Evolutionary conservation across 2,113 vertebrate genomes (phyloP).

Genomic region (Callocephalon fimbriatum): DNA sequence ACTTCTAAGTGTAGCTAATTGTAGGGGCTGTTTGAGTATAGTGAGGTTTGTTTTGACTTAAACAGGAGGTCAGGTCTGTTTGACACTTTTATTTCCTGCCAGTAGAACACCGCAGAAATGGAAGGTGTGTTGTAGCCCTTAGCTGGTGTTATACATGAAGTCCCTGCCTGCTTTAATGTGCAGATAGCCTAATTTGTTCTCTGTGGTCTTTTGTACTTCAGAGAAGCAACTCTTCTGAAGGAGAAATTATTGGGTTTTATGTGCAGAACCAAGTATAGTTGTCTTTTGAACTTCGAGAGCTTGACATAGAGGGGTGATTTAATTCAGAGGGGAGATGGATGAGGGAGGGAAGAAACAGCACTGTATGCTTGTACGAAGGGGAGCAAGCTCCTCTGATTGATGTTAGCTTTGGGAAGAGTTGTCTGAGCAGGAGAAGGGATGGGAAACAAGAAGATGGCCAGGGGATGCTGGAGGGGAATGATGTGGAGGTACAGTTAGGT

Average conservation of each 20-base stretch:
- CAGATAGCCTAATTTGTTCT: background rate
- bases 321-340: background rate
- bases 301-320: background rate
- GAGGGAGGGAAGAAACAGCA: background rate
- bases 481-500: background rate
- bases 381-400: background rate
- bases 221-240: background rate
- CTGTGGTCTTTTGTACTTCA: background rate
- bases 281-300: background rate
- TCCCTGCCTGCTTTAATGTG: background rate
- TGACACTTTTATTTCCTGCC: background rate
- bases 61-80: background rate
- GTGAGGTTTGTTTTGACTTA: slow-evolving; percentile 2
- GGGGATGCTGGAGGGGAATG: background rate
- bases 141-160: background rate
- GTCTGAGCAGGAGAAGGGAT: background rate
- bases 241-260: background rate
- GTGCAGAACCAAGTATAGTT: background rate
- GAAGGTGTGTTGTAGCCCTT: background rate
- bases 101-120: background rate
- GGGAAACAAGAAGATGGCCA: background rate
- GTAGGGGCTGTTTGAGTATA: background rate
- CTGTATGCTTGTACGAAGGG: fast-evolving
- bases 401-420: background rate
- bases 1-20: background rate